A percentile compares a stretch with the other conserved stretches of the same genome.
Conservation (phyloP, 2,888 invertebrate species). For the Dusona sp. region DNA sequence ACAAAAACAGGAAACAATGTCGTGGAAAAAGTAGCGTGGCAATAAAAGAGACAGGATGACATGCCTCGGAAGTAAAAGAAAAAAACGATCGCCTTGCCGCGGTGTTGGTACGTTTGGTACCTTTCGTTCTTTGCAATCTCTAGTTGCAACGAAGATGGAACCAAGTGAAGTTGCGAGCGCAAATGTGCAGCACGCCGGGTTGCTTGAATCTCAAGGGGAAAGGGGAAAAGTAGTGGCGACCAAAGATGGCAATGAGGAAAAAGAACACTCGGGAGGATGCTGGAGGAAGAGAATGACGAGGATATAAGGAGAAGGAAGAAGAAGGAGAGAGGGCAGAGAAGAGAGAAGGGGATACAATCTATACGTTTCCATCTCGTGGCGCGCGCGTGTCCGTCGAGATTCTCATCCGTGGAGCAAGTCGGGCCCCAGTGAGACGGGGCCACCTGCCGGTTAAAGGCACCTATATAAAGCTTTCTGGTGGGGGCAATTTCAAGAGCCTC, state of each 20-base stretch:
- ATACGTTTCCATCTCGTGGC: constrained; percentile 82
- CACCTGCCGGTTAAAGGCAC: constrained; percentile 79
- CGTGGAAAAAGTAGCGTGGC: constrained; percentile 40
- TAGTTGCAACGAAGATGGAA: constrained; percentile 8
- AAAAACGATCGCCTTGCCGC: constrained; percentile 25
- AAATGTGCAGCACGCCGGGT: background rate
- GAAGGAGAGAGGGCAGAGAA: constrained; percentile 36
- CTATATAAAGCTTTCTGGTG: constrained; percentile 54
- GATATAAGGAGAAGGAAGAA: constrained; percentile 30
- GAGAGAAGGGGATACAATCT: constrained; percentile 77
- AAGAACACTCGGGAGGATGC: constrained; percentile 27
- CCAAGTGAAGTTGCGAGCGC: constrained; percentile 25
- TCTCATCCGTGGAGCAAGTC: constrained; percentile 78
- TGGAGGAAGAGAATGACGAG: constrained; percentile 29
- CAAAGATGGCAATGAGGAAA: constrained; percentile 71
- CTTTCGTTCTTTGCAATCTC: constrained; percentile 26
- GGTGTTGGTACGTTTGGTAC: background rate
- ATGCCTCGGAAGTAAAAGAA: background rate
- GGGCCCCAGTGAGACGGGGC: constrained; percentile 78
- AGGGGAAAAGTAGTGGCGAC: constrained; percentile 67
- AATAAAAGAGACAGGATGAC: constrained; percentile 18
- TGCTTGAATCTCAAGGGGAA: background rate
- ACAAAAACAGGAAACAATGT: constrained; percentile 42
- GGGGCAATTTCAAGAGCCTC: constrained; percentile 54
- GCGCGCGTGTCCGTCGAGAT: constrained; percentile 83